phyloP scores from a whole-genome alignment of 2,888 invertebrate genomes.

The Stenolophus ochropezus region DNA sequence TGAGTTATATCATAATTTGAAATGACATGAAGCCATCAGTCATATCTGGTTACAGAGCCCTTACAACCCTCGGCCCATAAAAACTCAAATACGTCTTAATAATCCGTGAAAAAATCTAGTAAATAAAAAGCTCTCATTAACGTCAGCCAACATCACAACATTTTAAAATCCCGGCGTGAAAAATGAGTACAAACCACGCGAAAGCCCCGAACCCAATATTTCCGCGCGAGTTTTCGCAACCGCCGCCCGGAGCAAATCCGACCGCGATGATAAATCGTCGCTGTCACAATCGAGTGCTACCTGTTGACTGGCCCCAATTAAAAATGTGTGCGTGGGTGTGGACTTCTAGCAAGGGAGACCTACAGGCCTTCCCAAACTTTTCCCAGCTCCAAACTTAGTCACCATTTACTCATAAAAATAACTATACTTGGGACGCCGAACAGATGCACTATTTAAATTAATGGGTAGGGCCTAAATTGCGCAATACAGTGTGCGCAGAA shows the following conservation, averaged over 20 bases:
- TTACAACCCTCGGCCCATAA: conserved; percentile 32
- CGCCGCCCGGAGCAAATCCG: neutral
- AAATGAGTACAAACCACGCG: conserved; percentile 53
- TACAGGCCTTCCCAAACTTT: no score
- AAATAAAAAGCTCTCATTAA: conserved; percentile 52
- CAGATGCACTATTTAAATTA: no score
- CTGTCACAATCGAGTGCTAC: conserved; percentile 60
- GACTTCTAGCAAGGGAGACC: conserved; percentile 59
- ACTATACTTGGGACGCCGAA: no score
- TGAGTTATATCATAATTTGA: conserved; percentile 28
- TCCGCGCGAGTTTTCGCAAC: conserved; percentile 38
- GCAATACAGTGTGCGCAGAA: no score
- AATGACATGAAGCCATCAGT: conserved; percentile 30
- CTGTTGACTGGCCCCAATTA: conserved; percentile 65
- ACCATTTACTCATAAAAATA: no score
- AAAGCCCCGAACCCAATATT: conserved; percentile 52
- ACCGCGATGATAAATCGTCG: conserved; percentile 27
- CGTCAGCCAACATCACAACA: conserved; percentile 53
- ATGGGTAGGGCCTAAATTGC: no score
- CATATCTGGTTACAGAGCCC: conserved; percentile 26
- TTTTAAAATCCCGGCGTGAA: conserved; percentile 51
- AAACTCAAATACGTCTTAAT: conserved; percentile 49
- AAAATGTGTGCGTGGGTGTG: conserved; percentile 66
- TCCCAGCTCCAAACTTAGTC: no score
- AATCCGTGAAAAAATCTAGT: conserved; percentile 43